phyloP scores from a whole-genome alignment of 2,113 vertebrate species.

The Dolichallabes microphthalmus region DNA sequence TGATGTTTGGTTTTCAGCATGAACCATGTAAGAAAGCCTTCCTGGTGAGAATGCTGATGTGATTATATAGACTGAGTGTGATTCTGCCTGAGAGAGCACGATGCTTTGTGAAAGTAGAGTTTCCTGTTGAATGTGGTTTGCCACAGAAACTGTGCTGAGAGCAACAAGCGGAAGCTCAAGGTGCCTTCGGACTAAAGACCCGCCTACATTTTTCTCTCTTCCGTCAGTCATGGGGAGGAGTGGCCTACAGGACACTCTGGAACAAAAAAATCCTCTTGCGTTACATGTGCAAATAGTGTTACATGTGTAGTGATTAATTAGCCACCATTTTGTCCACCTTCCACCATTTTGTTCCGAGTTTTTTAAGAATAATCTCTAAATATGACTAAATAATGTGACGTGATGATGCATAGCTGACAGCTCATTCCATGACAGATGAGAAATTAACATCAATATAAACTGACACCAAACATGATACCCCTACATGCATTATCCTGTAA shows the following conservation, averaged over 20 bases:
- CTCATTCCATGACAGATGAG: background rate
- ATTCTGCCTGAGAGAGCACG: background rate
- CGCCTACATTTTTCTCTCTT: constrained; percentile 17
- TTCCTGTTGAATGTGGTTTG: constrained; percentile 66
- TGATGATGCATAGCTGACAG: too few relatives aligned
- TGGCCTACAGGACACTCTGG: constrained; percentile 1
- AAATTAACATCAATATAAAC: background rate
- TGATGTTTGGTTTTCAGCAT: background rate
- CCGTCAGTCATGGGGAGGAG: background rate
- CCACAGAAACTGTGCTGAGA: constrained; percentile 45
- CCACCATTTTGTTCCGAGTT: background rate
- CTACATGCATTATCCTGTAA: background rate
- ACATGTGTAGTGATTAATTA: background rate
- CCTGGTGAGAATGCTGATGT: constrained; percentile 1
- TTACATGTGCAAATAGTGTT: background rate
- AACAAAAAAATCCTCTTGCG: constrained; percentile 18
- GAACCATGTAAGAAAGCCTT: background rate
- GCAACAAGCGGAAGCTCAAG: constrained; percentile 54
- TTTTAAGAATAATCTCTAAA: background rate
- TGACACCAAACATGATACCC: background rate
- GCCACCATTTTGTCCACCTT: background rate
- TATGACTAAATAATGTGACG: background rate
- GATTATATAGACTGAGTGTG: background rate
- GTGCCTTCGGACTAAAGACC: constrained; percentile 45
- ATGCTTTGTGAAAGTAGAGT: constrained; percentile 30